phyloP scores from a whole-genome alignment of 2,888 invertebrate genomes.

The Drosophila infuscata region DNA sequence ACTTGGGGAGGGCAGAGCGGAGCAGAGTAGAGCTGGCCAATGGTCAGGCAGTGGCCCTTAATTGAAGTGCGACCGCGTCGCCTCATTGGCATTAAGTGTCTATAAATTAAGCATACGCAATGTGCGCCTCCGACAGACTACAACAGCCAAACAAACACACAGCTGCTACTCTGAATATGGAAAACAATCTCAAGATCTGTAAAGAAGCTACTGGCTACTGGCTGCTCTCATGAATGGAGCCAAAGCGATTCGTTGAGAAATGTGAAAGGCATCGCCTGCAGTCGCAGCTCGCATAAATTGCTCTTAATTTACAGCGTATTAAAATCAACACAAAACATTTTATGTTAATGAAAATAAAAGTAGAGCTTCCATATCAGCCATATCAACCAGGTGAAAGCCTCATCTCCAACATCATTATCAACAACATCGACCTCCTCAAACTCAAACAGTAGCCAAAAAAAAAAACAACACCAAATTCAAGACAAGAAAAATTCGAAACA shows the following conservation, averaged over 20 bases:
- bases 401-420: slow-evolving; percentile 10
- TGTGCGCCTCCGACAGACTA: slow-evolving; percentile 40
- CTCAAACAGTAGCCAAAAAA: slow-evolving; percentile 45
- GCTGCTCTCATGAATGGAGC: slow-evolving; percentile 52
- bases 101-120: slow-evolving; percentile 80
- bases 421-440: not conserved
- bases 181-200: slow-evolving; percentile 30
- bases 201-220: slow-evolving; percentile 33
- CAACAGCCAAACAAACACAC: not conserved
- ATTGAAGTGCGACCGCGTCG: slow-evolving; percentile 75
- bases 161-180: slow-evolving; percentile 1
- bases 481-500: not conserved
- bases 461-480: not conserved
- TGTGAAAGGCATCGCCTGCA: slow-evolving; percentile 54
- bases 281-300: slow-evolving; percentile 64
- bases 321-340: slow-evolving; percentile 81
- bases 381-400: slow-evolving; percentile 58
- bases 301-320: slow-evolving; percentile 71
- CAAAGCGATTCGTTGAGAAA: slow-evolving; percentile 39
- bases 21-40: not conserved
- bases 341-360: slow-evolving; percentile 81
- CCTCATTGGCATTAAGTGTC: slow-evolving; percentile 82
- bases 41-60: slow-evolving; percentile 42
- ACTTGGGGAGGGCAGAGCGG: not conserved
- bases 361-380: slow-evolving; percentile 24